A percentile compares a stretch with the other conserved stretches of the same genome.
phyloP scores from a whole-genome alignment of 1,140 invertebrate species.

The Drosophila orena region DNA sequence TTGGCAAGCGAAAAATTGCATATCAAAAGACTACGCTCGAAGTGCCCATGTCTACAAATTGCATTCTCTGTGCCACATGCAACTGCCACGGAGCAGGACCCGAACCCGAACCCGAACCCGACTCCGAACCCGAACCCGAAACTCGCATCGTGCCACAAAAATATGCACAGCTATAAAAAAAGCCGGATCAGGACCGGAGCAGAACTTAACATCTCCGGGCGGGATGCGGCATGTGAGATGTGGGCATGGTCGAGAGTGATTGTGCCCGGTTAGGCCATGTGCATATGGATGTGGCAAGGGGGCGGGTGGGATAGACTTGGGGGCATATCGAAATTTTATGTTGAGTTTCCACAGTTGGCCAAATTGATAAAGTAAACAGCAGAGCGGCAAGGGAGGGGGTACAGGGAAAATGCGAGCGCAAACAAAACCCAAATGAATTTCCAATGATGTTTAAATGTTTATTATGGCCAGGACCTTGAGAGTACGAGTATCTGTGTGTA shows the following conservation, averaged over 20 bases:
- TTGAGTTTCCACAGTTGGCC: conserved; percentile 50
- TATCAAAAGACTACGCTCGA: conserved; percentile 7
- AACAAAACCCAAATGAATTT: conserved; percentile 64
- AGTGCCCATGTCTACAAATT: conserved; percentile 22
- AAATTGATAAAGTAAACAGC: conserved; percentile 69
- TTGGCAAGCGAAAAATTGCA: conserved; percentile 34
- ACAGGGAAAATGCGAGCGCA: conserved; percentile 4
- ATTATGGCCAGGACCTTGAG: conserved; percentile 51
- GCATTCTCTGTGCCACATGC: conserved; percentile 22
- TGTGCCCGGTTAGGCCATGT: conserved; percentile 19
- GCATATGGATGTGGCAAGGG: not conserved
- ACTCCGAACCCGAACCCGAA: not conserved
- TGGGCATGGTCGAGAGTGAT: conserved; percentile 19
- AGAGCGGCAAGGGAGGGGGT: not conserved
- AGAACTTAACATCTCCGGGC: conserved; percentile 2
- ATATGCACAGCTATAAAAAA: conserved; percentile 2
- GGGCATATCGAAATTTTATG: conserved; percentile 54
- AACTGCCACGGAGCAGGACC: conserved; percentile 2
- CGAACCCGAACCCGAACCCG: too few relatives aligned
- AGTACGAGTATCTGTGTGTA: conserved; percentile 35
- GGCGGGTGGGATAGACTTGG: not conserved
- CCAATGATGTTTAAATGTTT: conserved; percentile 76
- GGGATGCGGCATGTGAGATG: not conserved
- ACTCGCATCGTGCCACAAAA: conserved; percentile 1
- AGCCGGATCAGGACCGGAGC: not conserved